Percentiles rank a stretch among this genome's conserved stretches.
phyloP scores from a whole-genome alignment of 2,888 invertebrate species.

The Calliopum simillimum region DNA sequence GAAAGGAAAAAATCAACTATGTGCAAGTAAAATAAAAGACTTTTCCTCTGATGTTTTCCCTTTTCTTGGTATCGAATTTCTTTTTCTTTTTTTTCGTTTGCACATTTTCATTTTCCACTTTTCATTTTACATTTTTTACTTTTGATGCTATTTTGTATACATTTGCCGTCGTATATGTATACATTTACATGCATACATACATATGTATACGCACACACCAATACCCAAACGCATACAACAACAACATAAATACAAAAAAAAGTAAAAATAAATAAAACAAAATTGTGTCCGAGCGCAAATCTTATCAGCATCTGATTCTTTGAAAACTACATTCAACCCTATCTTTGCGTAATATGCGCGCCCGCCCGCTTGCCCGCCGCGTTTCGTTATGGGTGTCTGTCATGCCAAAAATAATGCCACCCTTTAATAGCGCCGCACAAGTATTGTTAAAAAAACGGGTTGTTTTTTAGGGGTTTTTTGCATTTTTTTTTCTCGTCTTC shows the following conservation, averaged over 20 bases:
- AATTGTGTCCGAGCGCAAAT: slow-evolving; percentile 32
- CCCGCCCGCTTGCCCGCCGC: slow-evolving; percentile 39
- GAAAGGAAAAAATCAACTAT: slow-evolving; percentile 1
- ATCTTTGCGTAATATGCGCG: slow-evolving; percentile 35
- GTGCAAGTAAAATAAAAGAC: not conserved
- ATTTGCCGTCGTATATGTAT: not conserved
- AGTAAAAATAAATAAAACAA: not conserved
- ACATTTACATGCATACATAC: slow-evolving; percentile 12
- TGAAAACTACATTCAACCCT: slow-evolving; percentile 44
- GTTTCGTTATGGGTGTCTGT: not conserved
- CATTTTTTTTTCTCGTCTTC: slow-evolving; percentile 25
- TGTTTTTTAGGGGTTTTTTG: slow-evolving; percentile 39
- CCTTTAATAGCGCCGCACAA: slow-evolving; percentile 23
- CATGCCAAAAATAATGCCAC: slow-evolving; percentile 21
- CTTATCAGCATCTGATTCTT: slow-evolving; percentile 35
- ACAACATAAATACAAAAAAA: slow-evolving; percentile 21
- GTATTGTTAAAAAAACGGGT: slow-evolving; percentile 46
- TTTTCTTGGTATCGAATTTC: not conserved
- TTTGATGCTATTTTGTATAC: slow-evolving; percentile 12
- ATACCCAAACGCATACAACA: slow-evolving; percentile 1
- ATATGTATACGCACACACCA: not conserved
- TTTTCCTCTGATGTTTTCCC: slow-evolving; percentile 7
- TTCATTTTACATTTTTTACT: slow-evolving; percentile 24
- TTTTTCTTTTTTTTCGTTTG: not conserved
- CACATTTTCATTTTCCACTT: slow-evolving; percentile 31